Base-by-base conservation (phyloP, 1,140 invertebrate genomes). In the Bicyclus anynana region DNA sequence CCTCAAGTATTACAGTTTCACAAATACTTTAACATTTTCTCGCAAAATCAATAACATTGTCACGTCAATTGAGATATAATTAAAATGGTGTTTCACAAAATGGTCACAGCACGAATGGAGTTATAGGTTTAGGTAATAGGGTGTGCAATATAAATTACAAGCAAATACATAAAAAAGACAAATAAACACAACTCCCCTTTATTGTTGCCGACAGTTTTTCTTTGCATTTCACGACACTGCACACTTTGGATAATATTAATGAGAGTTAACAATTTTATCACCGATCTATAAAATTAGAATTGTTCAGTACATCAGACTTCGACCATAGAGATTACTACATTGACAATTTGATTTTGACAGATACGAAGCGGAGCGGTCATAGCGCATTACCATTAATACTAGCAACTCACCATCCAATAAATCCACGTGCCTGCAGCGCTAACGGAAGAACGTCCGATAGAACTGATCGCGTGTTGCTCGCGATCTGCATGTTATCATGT, bases 191-290 rank as follows among this genome's bases (percentile, higher is more conserved):
- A 80, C 84, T 87, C 79, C 70, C 80, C 80, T 87, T 89, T 87
- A 61, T 77, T 78, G 67, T 86, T 74, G 71, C 77, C 79, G 77
- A 74, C 71, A 66, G 74, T 73, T 72, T 77, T 87, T 72, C 86
- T 86, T 84, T 89, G 81, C 80, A 89, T 86, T 77, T 85, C 83
- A 87, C 83, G 75, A 72, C 51, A 62, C 59, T 59, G 59, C 57
- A 68, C 74, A 73, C 72, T 70, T 62, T 79, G 66, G 54, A 61
- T 70, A 72, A 44, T 72, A 27, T 70, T 71, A 75, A 62, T 65
- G 62, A 55, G 67, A 69, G 59, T 59, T 35, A 53, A 66, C 64
- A 55, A 64, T 46, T 68, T 72, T 67, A 75, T 27, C 65, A 67
- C 65, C 69, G 69, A 77, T 75, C 62, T 64, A 67, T 53, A 63